Percentiles rank a stretch among this genome's conserved stretches.
Evolutionary conservation across 2,888 invertebrate species (phyloP).

Genomic region (Diaprepes abbreviatus): DNA sequence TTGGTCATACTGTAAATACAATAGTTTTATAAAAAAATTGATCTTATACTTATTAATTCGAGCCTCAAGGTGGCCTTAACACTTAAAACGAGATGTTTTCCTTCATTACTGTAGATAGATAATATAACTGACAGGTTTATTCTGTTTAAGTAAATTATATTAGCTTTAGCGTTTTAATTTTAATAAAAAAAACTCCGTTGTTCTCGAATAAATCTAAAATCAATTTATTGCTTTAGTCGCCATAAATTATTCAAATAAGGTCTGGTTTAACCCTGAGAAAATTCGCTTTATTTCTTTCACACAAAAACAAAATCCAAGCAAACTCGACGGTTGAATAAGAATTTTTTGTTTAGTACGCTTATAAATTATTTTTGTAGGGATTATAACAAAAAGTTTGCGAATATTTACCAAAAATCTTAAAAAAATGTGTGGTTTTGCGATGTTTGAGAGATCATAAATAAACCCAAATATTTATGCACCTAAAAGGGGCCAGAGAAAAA

Average conservation of each 20-base stretch:
- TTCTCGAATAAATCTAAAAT: slow-evolving; percentile 26
- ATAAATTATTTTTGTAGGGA: slow-evolving; percentile 17
- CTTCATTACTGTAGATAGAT: too few relatives aligned
- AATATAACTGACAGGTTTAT: too few relatives aligned
- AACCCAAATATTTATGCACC: neutral
- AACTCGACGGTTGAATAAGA: slow-evolving; percentile 14
- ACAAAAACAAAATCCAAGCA: slow-evolving; percentile 15
- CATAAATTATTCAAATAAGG: slow-evolving; percentile 39
- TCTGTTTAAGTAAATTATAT: too few relatives aligned
- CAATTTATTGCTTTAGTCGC: slow-evolving; percentile 29
- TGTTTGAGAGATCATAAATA: slow-evolving; percentile 5
- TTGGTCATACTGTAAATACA: too few relatives aligned
- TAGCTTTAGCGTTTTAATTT: slow-evolving; percentile 33
- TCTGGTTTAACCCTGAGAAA: slow-evolving; percentile 15
- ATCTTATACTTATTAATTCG: too few relatives aligned
- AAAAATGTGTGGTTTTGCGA: slow-evolving; percentile 8
- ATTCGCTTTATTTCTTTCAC: slow-evolving; percentile 17
- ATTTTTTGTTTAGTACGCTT: slow-evolving; percentile 18
- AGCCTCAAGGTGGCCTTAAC: too few relatives aligned
- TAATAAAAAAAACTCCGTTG: slow-evolving; percentile 27
- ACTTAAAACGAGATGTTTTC: too few relatives aligned
- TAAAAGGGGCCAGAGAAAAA: too few relatives aligned
- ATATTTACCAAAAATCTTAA: slow-evolving; percentile 8
- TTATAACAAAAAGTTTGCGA: slow-evolving; percentile 12
- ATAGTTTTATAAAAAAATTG: too few relatives aligned